Evolutionary conservation across 2,888 invertebrate species (phyloP), one percentile per base, ranked within the genome.

Genomic region (Oscheius onirici): DNA sequence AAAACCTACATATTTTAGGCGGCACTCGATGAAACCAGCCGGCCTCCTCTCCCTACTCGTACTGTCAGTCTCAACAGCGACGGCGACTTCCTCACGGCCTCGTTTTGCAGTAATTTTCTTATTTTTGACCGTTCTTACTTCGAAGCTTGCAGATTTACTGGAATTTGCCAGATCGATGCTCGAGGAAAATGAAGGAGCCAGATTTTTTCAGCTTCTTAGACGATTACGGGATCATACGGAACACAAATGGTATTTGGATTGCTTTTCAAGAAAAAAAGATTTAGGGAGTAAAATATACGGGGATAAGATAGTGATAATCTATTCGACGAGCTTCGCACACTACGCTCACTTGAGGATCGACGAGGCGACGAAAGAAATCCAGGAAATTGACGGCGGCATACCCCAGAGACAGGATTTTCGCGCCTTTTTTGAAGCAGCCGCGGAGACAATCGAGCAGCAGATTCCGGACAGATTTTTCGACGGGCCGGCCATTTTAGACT

Each of bases 401-500:
- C 81, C 81, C 5, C 81, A 81, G 63, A 46, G 34, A 28, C 17
- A 20, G 1, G 49, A 49, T 20, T 28, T 63, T 26, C 8, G 28
- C 13, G 49, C 46, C 5, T 63, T 63, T 28, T 63, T 63, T 28
- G 10, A 24, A 15, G 44, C 24, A 15, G 63, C 49, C 1, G 63
- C 20, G 2, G 26, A 46, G 15, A 24, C 26, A 8, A 49, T 63
- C 11, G 11, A 49, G 22, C 26, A 34, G 40, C 24, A 49, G 15
- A 81, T 81, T 26, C 81, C 81, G 0, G 69, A 78, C 46, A 72
- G 72, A 43, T 41, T 73, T 34, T 81, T 76, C 57, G 57, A 61
- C 34, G 81, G 81, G 20, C 73, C 77, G 15, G 81, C 76, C 3
- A 73, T 81, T 10, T 49, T 81, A 40, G 81, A 81, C 61, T 73